phyloP scores from a whole-genome alignment of 2,797 vertebrate genomes.

The Pseudochirops corinnae region DNA sequence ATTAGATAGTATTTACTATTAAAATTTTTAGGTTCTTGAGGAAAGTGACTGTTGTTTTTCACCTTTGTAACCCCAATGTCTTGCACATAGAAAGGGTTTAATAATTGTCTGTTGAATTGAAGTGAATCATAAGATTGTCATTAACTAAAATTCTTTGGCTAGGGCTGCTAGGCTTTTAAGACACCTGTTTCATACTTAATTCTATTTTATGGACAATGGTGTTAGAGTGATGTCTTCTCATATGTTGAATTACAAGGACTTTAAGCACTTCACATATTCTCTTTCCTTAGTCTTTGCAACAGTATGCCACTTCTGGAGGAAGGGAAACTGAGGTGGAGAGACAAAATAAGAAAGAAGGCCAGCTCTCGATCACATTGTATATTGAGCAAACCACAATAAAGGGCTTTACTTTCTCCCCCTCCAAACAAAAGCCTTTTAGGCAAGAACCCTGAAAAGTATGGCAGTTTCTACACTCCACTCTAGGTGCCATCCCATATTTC shows the following conservation, averaged over 20 bases:
- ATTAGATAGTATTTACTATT: background rate
- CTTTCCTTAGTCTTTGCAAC: background rate
- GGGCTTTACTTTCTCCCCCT: background rate
- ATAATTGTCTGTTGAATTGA: background rate
- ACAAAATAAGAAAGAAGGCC: conserved; percentile 30
- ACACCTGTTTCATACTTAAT: conserved; percentile 11
- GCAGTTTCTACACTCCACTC: background rate
- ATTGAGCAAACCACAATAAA: conserved; percentile 2
- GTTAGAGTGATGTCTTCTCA: background rate
- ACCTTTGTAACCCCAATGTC: background rate
- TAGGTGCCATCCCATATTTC: background rate
- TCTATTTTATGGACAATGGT: conserved; percentile 28
- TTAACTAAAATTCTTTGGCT: conserved; percentile 19
- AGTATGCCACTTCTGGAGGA: conserved; percentile 12
- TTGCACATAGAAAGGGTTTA: background rate
- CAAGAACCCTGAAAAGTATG: background rate
- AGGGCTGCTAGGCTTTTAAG: background rate
- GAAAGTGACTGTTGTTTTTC: background rate
- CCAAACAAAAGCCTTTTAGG: background rate
- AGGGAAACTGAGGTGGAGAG: background rate
- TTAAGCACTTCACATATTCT: background rate
- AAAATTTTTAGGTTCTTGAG: background rate
- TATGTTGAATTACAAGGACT: background rate
- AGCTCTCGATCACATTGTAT: background rate
- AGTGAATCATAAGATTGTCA: background rate